Percentiles rank a stretch among this genome's conserved stretches.
Conservation (phyloP, 2,888 invertebrate genomes). For the Mimumesa dahlbomi region DNA sequence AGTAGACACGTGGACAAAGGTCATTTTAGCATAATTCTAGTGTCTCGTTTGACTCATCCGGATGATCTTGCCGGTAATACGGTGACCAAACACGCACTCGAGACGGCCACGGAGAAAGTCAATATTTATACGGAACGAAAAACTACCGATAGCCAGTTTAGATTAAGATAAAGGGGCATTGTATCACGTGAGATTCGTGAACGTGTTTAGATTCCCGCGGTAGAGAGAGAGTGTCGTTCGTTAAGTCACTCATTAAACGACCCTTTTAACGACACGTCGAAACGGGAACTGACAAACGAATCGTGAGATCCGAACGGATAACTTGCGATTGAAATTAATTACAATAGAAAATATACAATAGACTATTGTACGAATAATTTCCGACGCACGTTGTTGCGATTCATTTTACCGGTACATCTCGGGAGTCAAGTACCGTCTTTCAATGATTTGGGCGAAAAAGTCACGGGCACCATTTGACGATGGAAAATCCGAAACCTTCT, state of each 20-base stretch:
- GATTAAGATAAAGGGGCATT: constrained; percentile 54
- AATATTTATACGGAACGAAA: constrained; percentile 59
- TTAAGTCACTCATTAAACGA: background rate
- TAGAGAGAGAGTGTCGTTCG: no score
- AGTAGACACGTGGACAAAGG: constrained; percentile 32
- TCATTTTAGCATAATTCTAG: constrained; percentile 26
- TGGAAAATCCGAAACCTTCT: constrained; percentile 35
- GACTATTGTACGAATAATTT: no score
- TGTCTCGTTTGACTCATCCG: constrained; percentile 43
- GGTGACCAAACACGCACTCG: constrained; percentile 31
- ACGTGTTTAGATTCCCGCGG: constrained; percentile 2
- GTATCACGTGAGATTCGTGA: constrained; percentile 24
- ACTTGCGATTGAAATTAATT: no score
- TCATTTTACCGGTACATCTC: no score
- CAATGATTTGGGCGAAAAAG: constrained; percentile 1
- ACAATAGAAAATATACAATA: background rate
- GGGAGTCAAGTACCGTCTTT: background rate
- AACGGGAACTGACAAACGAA: no score
- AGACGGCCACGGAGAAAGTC: constrained; percentile 27
- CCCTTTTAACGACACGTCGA: no score
- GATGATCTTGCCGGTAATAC: constrained; percentile 18
- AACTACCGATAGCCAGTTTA: constrained; percentile 56
- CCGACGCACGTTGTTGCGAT: no score
- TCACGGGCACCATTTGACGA: constrained; percentile 16
- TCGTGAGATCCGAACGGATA: no score